phyloP scores from a whole-genome alignment of 2,797 vertebrate species.

The Crax fasciolata region DNA sequence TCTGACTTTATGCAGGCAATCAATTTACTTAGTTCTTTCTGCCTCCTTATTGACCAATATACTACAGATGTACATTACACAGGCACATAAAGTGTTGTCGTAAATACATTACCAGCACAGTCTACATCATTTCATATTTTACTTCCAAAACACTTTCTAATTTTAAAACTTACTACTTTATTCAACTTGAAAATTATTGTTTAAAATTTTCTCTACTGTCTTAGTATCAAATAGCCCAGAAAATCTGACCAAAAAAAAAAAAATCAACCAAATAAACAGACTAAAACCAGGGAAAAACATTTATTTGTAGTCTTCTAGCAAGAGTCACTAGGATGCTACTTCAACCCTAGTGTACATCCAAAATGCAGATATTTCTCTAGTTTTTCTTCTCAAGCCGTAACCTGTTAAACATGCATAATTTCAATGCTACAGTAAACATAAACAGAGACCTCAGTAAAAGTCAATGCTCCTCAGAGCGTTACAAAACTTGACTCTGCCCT shows the following conservation, averaged over 20 bases:
- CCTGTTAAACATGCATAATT: not conserved
- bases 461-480: accelerated
- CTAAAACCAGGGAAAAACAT: not conserved
- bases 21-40: not conserved
- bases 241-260: not conserved
- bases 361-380: not conserved
- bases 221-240: not conserved
- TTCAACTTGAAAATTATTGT: not conserved
- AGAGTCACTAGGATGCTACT: not conserved
- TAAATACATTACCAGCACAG: not conserved
- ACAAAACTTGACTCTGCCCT: not conserved
- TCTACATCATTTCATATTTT: not conserved
- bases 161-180: not conserved
- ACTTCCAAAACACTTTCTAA: not conserved
- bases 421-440: not conserved
- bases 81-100: not conserved
- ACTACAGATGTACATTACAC: not conserved
- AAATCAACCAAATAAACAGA: not conserved
- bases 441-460: not conserved
- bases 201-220: not conserved
- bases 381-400: not conserved
- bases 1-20: slow-evolving; percentile 39
- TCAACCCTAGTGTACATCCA: not conserved
- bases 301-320: not conserved
- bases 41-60: slow-evolving; percentile 30